Conservation (phyloP, 2,797 vertebrate species). For the Cichlasoma orientale region DNA sequence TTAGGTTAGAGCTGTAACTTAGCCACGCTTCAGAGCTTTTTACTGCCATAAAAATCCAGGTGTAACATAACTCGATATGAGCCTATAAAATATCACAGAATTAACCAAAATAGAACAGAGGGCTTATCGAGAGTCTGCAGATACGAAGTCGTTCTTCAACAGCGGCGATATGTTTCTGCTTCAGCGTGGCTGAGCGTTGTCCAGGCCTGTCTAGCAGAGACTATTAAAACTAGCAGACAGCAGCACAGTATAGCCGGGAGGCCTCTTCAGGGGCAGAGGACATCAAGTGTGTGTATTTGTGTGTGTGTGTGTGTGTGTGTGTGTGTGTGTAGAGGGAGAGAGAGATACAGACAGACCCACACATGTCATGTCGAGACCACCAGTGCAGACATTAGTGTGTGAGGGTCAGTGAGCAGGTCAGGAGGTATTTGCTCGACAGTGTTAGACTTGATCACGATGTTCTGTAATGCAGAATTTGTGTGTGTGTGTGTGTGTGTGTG, state of each 20-base stretch:
- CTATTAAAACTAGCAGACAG: constrained; percentile 57
- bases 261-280: constrained; percentile 54
- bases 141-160: not conserved
- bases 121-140: not conserved
- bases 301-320: constrained; percentile 2
- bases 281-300: constrained; percentile 35
- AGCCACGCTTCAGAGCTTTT: not conserved
- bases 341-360: constrained; percentile 5
- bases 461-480: constrained; percentile 4
- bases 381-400: constrained; percentile 46
- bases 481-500: not conserved
- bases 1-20: not conserved
- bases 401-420: constrained; percentile 65
- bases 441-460: constrained; percentile 46
- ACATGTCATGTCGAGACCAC: constrained; percentile 53
- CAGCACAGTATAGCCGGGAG: constrained; percentile 36
- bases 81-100: not conserved
- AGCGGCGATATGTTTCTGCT: constrained; percentile 22
- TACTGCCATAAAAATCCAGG: not conserved
- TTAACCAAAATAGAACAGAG: not conserved
- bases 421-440: constrained; percentile 46
- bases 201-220: constrained; percentile 29
- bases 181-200: constrained; percentile 16
- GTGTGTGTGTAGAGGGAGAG: not conserved
- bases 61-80: not conserved